phyloP scores from a whole-genome alignment of 2,797 vertebrate species.

The Spinus olivaceus region DNA sequence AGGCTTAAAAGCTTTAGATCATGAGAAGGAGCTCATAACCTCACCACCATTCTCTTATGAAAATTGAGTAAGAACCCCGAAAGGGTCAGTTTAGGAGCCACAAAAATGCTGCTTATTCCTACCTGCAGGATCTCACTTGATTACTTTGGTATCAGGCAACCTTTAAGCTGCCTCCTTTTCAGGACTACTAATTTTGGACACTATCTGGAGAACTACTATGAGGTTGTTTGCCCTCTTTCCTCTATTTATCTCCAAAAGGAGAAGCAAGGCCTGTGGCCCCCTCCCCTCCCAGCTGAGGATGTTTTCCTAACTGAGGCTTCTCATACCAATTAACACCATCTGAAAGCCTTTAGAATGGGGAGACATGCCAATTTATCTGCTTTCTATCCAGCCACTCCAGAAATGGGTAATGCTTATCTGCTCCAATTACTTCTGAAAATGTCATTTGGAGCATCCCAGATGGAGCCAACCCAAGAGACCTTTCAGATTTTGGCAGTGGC shows the following conservation, averaged over 20 bases:
- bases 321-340: background rate
- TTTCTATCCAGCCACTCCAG: background rate
- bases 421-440: background rate
- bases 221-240: accelerated
- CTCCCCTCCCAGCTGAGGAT: background rate
- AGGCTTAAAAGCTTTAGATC: background rate
- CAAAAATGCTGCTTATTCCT: background rate
- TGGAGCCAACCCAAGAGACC: background rate
- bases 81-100: accelerated
- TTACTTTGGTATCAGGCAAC: accelerated
- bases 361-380: background rate
- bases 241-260: background rate
- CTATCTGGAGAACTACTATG: background rate
- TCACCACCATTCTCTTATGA: background rate
- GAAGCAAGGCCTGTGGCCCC: background rate
- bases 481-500: background rate
- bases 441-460: background rate
- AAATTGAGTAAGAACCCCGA: background rate
- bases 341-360: background rate
- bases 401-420: background rate
- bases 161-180: accelerated
- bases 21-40: background rate
- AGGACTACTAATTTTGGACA: accelerated
- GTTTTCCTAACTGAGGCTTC: background rate
- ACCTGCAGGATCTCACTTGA: accelerated